phyloP scores from a whole-genome alignment of 1,140 invertebrate species.

The Zaprionus vittiger region DNA sequence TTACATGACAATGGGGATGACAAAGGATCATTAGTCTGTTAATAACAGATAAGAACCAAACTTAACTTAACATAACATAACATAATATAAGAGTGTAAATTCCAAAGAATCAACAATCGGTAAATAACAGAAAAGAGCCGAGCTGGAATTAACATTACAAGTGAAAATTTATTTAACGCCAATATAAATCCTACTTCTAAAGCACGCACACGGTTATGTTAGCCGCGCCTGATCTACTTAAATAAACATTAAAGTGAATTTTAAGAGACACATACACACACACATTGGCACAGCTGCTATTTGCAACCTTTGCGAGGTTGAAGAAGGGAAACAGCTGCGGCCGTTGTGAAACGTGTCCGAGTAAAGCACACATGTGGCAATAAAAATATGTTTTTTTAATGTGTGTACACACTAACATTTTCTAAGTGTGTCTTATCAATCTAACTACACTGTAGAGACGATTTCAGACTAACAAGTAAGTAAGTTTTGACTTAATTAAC shows the following conservation, averaged over 20 bases:
- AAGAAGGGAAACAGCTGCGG: background rate
- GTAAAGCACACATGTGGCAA: slow-evolving; percentile 1
- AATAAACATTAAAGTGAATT: slow-evolving; percentile 2
- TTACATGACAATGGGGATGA: background rate
- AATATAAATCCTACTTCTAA: no score
- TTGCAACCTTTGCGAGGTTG: background rate
- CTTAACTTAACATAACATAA: no score
- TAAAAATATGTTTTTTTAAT: slow-evolving; percentile 13
- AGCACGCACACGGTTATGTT: background rate
- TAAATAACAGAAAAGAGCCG: no score
- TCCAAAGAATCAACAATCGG: no score
- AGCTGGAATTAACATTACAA: no score
- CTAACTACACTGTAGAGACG: background rate
- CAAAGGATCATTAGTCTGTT: no score
- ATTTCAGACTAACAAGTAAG: background rate
- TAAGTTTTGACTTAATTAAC: background rate
- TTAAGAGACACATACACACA: background rate
- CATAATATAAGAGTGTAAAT: no score
- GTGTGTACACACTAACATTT: background rate
- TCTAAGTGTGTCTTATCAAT: slow-evolving; percentile 1
- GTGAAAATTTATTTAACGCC: background rate
- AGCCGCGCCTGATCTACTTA: background rate
- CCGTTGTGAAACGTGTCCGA: slow-evolving; percentile 1
- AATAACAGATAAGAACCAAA: no score
- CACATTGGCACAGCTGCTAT: background rate